A percentile compares a stretch with the other conserved stretches of the same genome.
Evolutionary conservation across 2,797 vertebrate genomes (phyloP).

Genomic region (Gambelia wislizenii): DNA sequence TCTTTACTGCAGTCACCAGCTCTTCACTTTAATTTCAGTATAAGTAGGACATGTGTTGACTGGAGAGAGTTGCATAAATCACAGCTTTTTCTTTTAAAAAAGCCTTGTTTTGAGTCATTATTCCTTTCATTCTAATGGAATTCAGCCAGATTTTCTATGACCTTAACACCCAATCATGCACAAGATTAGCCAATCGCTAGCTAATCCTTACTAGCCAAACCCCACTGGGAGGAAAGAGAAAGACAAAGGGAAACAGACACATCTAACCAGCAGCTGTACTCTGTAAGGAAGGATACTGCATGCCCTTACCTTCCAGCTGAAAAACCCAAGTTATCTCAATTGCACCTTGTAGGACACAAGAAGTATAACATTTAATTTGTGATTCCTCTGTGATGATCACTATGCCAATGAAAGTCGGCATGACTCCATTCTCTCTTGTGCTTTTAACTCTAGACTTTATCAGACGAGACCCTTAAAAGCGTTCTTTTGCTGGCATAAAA

Average conservation of each 20-base stretch:
- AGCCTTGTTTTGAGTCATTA: slow-evolving; percentile 63
- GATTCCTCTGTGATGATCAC: not conserved
- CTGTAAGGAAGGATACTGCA: slow-evolving; percentile 12
- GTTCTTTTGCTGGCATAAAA: too few relatives aligned
- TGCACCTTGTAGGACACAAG: not conserved
- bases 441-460: not conserved
- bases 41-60: slow-evolving; percentile 63
- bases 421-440: not conserved
- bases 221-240: slow-evolving; percentile 16
- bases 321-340: not conserved
- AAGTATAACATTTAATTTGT: not conserved
- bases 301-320: not conserved
- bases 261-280: slow-evolving; percentile 27
- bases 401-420: not conserved
- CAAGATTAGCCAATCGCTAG: slow-evolving; percentile 44
- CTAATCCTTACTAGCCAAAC: slow-evolving; percentile 39
- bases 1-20: slow-evolving; percentile 64
- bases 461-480: too few relatives aligned
- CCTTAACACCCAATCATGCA: slow-evolving; percentile 41
- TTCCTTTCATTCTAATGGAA: slow-evolving; percentile 47
- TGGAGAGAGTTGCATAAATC: slow-evolving; percentile 58
- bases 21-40: slow-evolving; percentile 61
- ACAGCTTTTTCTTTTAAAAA: slow-evolving; percentile 61
- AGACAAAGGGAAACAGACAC: slow-evolving; percentile 42
- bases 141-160: slow-evolving; percentile 49